A percentile compares a stretch with the other conserved stretches of the same genome.
Evolutionary conservation across 2,888 invertebrate genomes (phyloP).

Genomic region (Hesperia comma): DNA sequence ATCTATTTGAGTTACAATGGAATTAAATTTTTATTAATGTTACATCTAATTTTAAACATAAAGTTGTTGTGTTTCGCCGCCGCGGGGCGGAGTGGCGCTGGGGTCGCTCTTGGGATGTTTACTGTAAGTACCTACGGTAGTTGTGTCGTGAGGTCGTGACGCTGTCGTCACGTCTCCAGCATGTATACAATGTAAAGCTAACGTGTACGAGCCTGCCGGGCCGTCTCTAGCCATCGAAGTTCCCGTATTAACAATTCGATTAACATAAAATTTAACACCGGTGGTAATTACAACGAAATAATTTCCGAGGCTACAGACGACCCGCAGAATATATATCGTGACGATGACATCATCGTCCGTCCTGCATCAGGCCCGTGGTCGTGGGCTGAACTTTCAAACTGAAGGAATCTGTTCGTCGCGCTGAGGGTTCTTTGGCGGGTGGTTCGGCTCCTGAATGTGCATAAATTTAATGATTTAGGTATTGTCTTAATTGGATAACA

Average conservation of each 20-base stretch:
- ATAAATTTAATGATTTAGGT: too few relatives aligned
- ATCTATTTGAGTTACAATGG: too few relatives aligned
- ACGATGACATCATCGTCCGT: conserved; percentile 28
- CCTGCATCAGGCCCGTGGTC: conserved; percentile 5
- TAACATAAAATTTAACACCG: too few relatives aligned
- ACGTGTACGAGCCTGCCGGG: conserved; percentile 20
- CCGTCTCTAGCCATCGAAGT: conserved; percentile 8
- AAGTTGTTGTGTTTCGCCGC: background rate
- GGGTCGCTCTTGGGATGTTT: conserved; percentile 9
- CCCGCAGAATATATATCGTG: conserved; percentile 8
- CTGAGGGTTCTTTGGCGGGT: conserved; percentile 6
- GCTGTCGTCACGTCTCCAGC: background rate
- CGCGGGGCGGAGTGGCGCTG: conserved; percentile 12
- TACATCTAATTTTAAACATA: background rate
- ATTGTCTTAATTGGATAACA: too few relatives aligned
- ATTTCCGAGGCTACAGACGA: conserved; percentile 5
- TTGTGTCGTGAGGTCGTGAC: too few relatives aligned
- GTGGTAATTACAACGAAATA: too few relatives aligned
- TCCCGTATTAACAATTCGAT: too few relatives aligned
- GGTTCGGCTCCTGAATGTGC: too few relatives aligned
- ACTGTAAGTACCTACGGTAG: background rate
- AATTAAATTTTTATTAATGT: background rate
- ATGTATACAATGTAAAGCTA: conserved; percentile 19
- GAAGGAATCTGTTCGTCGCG: conserved; percentile 3
- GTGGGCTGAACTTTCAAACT: conserved; percentile 14